Evolutionary conservation across 1,140 invertebrate species (phyloP).

Genomic region (Drosophila trapezifrons): DNA sequence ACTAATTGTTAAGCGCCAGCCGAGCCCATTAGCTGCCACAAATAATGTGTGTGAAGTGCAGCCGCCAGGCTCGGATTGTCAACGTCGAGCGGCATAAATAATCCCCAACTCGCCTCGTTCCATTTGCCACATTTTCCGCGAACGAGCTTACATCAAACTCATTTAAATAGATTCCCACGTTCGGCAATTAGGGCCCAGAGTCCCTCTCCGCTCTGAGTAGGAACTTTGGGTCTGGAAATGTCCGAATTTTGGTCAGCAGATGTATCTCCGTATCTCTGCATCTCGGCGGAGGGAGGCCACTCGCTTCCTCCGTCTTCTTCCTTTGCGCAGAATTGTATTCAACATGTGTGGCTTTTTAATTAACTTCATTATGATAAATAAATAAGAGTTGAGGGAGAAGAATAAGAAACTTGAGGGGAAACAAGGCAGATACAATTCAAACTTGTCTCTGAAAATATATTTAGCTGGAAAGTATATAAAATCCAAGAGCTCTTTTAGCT

Average conservation of each 20-base stretch:
- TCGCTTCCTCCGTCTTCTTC: constrained; percentile 29
- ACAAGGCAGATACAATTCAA: not conserved
- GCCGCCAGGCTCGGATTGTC: constrained; percentile 55
- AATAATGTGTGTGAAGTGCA: constrained; percentile 50
- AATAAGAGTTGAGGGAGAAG: constrained; percentile 19
- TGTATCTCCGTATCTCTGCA: constrained; percentile 52
- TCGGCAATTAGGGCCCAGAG: constrained; percentile 73
- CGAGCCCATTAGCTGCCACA: constrained; percentile 59
- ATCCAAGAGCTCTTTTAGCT: not conserved
- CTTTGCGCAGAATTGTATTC: constrained; percentile 58
- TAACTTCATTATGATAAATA: constrained; percentile 73
- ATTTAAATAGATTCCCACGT: constrained; percentile 79
- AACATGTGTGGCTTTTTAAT: constrained; percentile 82
- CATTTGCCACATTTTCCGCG: constrained; percentile 45
- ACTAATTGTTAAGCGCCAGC: constrained; percentile 78
- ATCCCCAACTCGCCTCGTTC: constrained; percentile 20
- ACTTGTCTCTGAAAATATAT: not conserved
- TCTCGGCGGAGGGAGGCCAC: constrained; percentile 1
- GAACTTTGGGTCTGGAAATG: constrained; percentile 20
- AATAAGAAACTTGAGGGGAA: not conserved
- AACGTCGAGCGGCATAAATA: constrained; percentile 41
- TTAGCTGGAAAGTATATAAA: not conserved
- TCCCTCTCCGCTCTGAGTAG: not conserved
- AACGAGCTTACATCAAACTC: constrained; percentile 45
- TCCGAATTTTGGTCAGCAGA: constrained; percentile 23